phyloP scores from a whole-genome alignment of 2,113 vertebrate genomes.

The Pluvialis apricaria region DNA sequence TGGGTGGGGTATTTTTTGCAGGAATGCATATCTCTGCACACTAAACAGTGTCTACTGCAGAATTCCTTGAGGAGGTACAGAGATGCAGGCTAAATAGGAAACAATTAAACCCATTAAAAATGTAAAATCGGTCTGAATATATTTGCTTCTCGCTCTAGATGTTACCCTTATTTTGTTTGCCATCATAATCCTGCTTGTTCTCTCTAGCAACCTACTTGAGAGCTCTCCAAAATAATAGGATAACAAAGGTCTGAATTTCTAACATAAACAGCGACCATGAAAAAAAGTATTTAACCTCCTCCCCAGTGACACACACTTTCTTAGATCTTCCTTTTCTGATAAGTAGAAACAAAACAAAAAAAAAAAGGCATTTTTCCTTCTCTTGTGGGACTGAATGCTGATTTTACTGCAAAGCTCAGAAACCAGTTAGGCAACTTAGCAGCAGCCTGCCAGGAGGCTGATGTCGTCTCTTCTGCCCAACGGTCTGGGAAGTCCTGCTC shows the following conservation, averaged over 20 bases:
- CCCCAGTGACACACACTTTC: neutral
- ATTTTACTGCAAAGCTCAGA: neutral
- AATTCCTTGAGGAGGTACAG: neutral
- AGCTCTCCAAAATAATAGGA: neutral
- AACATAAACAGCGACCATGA: neutral
- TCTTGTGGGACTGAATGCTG: neutral
- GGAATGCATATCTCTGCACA: neutral
- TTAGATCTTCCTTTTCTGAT: neutral
- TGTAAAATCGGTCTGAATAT: neutral
- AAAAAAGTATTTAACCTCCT: neutral
- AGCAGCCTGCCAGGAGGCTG: neutral
- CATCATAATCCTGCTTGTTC: neutral
- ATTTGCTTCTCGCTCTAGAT: neutral
- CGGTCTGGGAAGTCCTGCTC: neutral
- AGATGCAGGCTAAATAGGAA: neutral
- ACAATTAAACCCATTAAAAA: neutral
- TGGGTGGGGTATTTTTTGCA: neutral
- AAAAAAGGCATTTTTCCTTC: neutral
- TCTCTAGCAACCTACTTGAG: neutral
- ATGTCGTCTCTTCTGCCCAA: neutral
- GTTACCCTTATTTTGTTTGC: neutral
- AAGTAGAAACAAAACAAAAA: neutral
- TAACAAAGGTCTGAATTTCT: neutral
- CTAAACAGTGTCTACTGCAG: neutral
- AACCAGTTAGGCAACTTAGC: neutral